Conservation (phyloP, 2,888 invertebrate genomes). For the Myopa testacea region DNA sequence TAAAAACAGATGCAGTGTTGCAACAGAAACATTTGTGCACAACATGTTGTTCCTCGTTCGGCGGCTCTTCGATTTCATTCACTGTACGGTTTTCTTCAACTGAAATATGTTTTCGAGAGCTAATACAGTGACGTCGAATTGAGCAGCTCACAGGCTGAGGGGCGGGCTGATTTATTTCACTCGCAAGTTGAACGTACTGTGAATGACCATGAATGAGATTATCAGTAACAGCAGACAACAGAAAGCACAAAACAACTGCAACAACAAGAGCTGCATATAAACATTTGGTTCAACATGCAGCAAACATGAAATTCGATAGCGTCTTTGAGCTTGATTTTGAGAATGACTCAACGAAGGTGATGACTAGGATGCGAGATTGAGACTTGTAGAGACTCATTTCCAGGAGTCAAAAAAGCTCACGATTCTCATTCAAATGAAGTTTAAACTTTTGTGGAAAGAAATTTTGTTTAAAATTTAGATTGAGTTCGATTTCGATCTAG, state of each 20-base stretch:
- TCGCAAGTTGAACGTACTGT: constrained; percentile 31
- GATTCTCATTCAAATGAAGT: too few species aligned
- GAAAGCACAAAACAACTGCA: not conserved
- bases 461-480: too few species aligned
- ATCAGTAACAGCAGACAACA: constrained; percentile 15
- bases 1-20: not conserved
- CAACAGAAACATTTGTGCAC: constrained; percentile 14
- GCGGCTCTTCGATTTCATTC: not conserved
- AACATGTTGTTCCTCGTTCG: constrained; percentile 8
- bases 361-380: too few species aligned
- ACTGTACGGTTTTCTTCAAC: not conserved
- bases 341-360: not conserved
- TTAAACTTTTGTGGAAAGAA: too few species aligned
- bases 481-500: too few species aligned
- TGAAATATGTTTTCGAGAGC: not conserved
- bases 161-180: constrained; percentile 1
- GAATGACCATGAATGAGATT: constrained; percentile 38
- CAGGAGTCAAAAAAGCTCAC: too few species aligned
- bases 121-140: not conserved
- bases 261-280: constrained; percentile 4
- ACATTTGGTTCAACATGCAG: not conserved
- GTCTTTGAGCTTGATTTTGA: constrained; percentile 13
- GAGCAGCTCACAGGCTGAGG: not conserved
- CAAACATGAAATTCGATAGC: not conserved
- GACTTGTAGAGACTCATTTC: too few species aligned